Conservation (phyloP, 2,888 invertebrate genomes). For the Pterobdella sp. region DNA sequence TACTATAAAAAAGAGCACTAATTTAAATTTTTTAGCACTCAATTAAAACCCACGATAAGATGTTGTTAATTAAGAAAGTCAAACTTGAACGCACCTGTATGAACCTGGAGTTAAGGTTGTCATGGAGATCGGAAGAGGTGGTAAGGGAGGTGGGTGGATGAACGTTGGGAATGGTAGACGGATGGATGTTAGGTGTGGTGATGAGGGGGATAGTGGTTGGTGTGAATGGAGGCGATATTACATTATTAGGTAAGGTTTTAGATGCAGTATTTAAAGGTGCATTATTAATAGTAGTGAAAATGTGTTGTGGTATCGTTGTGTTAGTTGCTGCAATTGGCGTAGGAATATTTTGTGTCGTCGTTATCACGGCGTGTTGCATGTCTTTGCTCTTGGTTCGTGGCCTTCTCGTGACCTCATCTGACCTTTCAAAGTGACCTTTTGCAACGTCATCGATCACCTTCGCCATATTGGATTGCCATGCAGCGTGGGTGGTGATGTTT, state of each 20-base stretch:
- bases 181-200: neutral
- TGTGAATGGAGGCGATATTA: neutral
- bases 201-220: neutral
- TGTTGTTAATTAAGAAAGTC: neutral
- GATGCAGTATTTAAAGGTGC: neutral
- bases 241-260: neutral
- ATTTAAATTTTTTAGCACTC: neutral
- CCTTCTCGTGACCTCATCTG: neutral
- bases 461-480: conserved; percentile 57
- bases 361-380: neutral
- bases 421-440: conserved; percentile 56
- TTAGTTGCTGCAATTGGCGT: neutral
- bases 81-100: neutral
- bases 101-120: neutral
- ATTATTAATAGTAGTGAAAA: neutral
- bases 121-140: neutral
- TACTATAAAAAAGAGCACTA: too few species aligned
- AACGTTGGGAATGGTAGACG: neutral
- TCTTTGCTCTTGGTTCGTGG: neutral
- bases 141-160: neutral
- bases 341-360: neutral
- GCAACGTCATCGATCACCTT: conserved; percentile 83
- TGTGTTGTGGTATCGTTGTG: neutral
- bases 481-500: neutral
- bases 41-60: neutral